These are phyloP conservation scores for Sebastes minor DNA, from an alignment of 2,797 vertebrate species.

Conservation along the genomic window DNA sequence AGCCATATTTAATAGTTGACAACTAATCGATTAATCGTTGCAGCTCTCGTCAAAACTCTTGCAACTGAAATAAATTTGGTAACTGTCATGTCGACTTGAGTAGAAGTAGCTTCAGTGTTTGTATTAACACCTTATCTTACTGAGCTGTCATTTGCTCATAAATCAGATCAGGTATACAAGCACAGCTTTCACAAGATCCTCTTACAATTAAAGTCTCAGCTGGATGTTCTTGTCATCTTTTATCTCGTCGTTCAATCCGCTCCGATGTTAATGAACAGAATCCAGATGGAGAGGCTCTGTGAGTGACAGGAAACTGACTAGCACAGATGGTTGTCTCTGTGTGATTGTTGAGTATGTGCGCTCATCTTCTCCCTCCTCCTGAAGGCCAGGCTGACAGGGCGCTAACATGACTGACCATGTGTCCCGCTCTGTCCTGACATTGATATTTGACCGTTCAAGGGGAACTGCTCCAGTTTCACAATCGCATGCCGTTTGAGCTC, in stretches of 20 bases:
- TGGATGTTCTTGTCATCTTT: neutral
- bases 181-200: neutral
- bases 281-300: neutral
- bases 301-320: conserved; percentile 34
- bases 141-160: neutral
- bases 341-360: conserved; percentile 10
- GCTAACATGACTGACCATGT: conserved; percentile 65
- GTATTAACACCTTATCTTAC: neutral
- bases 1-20: no score
- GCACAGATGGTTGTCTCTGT: conserved; percentile 48
- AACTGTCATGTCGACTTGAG: neutral
- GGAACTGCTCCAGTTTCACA: conserved; percentile 54
- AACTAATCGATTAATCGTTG: no score
- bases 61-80: neutral
- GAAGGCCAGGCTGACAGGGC: conserved; percentile 54
- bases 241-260: neutral
- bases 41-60: neutral
- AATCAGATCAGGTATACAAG: neutral
- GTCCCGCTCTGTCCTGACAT: conserved; percentile 42
- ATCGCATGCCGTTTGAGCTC: conserved; percentile 10
- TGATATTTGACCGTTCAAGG: conserved; percentile 51
- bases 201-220: neutral
- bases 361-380: conserved; percentile 13
- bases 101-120: neutral
- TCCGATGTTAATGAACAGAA: conserved; percentile 6